Base-by-base conservation (phyloP, 2,113 vertebrate genomes). In the Mesitornis unicolor region DNA sequence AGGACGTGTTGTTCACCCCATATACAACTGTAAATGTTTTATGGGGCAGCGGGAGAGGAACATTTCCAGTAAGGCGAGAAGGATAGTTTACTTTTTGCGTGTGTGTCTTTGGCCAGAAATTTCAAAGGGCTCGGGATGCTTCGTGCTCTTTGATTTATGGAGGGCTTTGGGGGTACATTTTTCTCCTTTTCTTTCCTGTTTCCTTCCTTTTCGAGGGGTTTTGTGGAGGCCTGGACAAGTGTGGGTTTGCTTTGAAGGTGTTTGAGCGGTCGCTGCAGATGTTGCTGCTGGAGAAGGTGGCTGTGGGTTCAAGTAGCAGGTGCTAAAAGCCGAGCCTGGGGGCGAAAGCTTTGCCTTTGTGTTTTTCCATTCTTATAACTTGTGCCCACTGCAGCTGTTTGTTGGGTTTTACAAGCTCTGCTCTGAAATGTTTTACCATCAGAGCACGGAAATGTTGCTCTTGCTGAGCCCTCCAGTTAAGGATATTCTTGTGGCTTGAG, bases 11-110 rank as follows among this genome's bases (percentile, higher is more conserved):
- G 65, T 94, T 95, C 75, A 3, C 45, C 54, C 16, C 63, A 19
- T 65, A 35, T 60, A 33, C 79, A 74, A 29, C 11, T 74, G 33
- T 80, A 79, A 97, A 89, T 9, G 13, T 89, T 94, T 90, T 76
- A 38, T 26, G 69, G 90, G 80, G 84, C 83, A 75, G 74, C 56
- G 35, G 59, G 25, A 74, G 61, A 65, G 47, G 38, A 94, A 20
- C 88, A 22, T 91, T 96, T 97, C 96, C 94, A 96, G 95, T 87
- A 96, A 96, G 73, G 40, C 35, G 6, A 93, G 87, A 45, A 75
- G 83, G 45, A 70, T 43, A 73, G 40, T 93, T 96, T 91, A 61
- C 77, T 88, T 95, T 74, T 69, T 42, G 7, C n/a, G 8, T 70
- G 35, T 48, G 42, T 80, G 7, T 61, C 78, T 81, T 87, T 93